Evolutionary conservation across 2,113 vertebrate species (phyloP).

Genomic region (Neoarius graeffei): DNA sequence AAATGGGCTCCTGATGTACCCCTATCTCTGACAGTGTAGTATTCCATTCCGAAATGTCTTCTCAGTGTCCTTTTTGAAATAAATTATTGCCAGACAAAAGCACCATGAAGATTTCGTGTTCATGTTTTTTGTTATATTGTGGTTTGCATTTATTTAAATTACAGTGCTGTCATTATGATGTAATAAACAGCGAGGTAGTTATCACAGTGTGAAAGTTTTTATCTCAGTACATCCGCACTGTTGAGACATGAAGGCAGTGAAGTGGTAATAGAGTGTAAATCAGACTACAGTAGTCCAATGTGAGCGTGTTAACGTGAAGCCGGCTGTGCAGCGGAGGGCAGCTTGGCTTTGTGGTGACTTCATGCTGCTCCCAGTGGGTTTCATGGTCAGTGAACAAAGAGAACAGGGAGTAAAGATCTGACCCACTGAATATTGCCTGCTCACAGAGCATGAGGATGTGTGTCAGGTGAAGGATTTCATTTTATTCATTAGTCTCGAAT

Average conservation of each 20-base stretch:
- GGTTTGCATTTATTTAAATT: neutral
- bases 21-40: no score
- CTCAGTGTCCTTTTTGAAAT: neutral
- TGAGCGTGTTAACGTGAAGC: neutral
- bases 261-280: constrained; percentile 4
- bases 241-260: neutral
- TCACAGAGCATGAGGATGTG: neutral
- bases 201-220: neutral
- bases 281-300: neutral
- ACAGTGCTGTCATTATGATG: neutral
- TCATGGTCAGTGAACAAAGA: constrained; percentile 7
- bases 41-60: neutral
- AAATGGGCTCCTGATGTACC: no score
- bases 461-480: constrained; percentile 7
- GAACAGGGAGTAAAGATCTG: neutral
- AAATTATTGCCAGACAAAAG: neutral
- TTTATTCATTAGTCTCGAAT: neutral
- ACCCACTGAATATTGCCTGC: neutral
- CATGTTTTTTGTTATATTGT: neutral
- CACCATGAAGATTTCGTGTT: neutral
- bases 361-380: constrained; percentile 3
- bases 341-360: constrained; percentile 21
- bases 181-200: neutral
- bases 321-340: neutral
- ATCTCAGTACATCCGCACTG: neutral